Percentiles rank a stretch among this genome's conserved stretches.
Conservation (phyloP, 2,797 vertebrate species). For the Lutra lutra region DNA sequence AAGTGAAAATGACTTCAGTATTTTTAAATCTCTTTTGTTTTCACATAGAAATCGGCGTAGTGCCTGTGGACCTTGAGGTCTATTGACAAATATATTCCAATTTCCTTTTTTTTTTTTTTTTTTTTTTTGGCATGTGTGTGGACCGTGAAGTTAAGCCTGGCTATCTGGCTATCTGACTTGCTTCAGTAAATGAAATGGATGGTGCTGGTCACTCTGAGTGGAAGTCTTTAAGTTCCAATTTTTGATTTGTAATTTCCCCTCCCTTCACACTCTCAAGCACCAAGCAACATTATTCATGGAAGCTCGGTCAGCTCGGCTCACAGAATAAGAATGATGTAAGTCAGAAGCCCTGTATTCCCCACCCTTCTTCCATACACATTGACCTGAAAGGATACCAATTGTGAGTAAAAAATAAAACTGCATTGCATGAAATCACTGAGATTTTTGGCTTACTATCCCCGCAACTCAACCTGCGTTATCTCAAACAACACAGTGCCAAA, state of each 20-base stretch:
- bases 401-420: not conserved
- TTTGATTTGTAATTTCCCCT: not conserved
- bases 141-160: not conserved
- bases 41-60: not conserved
- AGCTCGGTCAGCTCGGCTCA: not conserved
- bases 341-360: not conserved
- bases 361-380: accelerated
- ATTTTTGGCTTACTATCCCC: not conserved
- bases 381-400: not conserved
- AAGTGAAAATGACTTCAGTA: not conserved
- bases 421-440: not conserved
- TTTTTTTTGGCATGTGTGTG: not conserved
- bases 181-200: not conserved
- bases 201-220: accelerated
- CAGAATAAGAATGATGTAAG: not conserved
- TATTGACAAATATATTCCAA: not conserved
- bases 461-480: not conserved
- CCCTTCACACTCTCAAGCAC: accelerated
- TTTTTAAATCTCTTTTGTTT: not conserved
- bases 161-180: not conserved
- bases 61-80: not conserved
- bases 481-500: not conserved
- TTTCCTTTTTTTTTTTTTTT: not conserved
- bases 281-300: not conserved
- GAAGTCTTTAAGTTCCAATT: not conserved